Conservation (phyloP, 2,113 vertebrate genomes). For the Lepus timidus region DNA sequence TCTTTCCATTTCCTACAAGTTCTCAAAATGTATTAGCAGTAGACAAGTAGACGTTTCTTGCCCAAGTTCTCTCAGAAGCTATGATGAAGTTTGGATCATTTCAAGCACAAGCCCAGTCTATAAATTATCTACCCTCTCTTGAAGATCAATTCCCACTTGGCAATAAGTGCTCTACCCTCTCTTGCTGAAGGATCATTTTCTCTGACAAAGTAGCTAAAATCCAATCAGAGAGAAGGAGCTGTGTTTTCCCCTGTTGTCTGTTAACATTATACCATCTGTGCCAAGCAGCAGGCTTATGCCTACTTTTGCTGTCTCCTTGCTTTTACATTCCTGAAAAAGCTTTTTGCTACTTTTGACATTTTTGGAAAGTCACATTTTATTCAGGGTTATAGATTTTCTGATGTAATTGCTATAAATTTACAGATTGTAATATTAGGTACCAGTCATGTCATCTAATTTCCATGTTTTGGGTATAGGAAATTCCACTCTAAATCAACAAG, state of each 20-base stretch:
- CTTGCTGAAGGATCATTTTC: slow-evolving; percentile 38
- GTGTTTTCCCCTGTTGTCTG: neutral
- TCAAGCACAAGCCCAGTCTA: neutral
- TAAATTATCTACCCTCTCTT: slow-evolving; percentile 1
- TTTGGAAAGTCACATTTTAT: slow-evolving; percentile 57
- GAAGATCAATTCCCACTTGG: slow-evolving; percentile 10
- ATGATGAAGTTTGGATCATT: neutral
- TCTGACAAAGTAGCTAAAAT: slow-evolving; percentile 42
- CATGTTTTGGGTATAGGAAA: neutral
- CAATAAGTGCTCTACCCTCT: neutral
- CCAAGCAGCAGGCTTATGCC: slow-evolving; percentile 8
- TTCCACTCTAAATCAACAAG: neutral
- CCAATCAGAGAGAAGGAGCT: neutral
- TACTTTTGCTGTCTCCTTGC: slow-evolving; percentile 42
- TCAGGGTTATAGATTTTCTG: neutral
- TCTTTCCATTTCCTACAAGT: neutral
- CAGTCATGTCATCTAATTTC: neutral
- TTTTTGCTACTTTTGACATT: slow-evolving; percentile 25
- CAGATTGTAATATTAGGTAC: neutral
- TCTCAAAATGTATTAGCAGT: neutral
- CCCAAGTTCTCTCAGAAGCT: neutral
- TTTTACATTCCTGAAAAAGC: slow-evolving; percentile 25
- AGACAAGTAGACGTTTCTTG: neutral
- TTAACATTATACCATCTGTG: slow-evolving; percentile 63
- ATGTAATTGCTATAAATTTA: slow-evolving; percentile 13